These are phyloP conservation scores for Semnornis frantzii DNA, from an alignment of 2,113 vertebrate genomes.

Conservation along the genomic window DNA sequence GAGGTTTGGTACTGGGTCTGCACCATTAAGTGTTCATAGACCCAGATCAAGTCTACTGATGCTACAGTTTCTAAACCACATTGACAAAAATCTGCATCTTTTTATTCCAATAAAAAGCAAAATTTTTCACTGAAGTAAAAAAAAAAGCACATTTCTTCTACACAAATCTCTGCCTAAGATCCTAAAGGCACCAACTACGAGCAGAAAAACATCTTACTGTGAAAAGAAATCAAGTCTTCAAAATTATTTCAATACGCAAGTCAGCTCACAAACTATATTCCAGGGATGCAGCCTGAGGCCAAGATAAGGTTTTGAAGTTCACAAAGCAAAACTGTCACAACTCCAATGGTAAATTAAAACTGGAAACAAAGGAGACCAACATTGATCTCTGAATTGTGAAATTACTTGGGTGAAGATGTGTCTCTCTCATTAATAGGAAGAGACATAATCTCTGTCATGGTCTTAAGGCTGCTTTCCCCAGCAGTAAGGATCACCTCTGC, in stretches of 20 bases:
- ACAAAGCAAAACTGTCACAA: neutral
- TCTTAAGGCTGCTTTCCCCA: slow-evolving; percentile 34
- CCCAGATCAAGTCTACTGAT: neutral
- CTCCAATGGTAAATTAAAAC: neutral
- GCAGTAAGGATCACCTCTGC: neutral
- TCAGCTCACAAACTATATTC: neutral
- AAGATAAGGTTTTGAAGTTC: neutral
- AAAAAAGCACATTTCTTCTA: neutral
- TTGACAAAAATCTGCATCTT: neutral
- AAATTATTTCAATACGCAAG: neutral
- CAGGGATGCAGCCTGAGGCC: neutral
- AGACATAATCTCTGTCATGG: neutral
- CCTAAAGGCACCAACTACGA: neutral
- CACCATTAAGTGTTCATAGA: neutral
- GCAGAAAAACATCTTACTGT: neutral
- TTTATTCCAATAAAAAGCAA: neutral
- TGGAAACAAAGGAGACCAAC: neutral
- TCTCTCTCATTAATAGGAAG: neutral
- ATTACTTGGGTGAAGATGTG: neutral
- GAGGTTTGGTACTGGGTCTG: neutral
- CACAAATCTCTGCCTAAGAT: neutral
- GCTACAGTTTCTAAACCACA: neutral
- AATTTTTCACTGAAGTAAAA: neutral
- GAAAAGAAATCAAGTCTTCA: neutral
- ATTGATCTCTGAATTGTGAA: slow-evolving; percentile 3